Base-by-base conservation (phyloP, 2,888 invertebrate genomes). In the Achlya flavicornis region DNA sequence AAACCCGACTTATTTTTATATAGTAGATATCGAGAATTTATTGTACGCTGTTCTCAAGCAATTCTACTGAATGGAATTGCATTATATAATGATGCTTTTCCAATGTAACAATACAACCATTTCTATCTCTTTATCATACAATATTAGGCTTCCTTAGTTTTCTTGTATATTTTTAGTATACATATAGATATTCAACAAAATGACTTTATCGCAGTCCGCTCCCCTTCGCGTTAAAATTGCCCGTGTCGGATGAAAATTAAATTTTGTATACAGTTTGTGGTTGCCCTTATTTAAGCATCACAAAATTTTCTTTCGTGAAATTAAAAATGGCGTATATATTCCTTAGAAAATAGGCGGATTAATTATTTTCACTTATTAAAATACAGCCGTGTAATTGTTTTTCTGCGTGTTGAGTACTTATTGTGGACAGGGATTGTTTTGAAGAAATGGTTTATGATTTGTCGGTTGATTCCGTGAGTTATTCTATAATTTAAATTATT, bases 281-380 rank as follows among this genome's bases (percentile, higher is more conserved):
- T 73, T 66, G 58, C 64, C 69, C 67, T 71, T 63, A 71, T 75
- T 67, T 64, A 63, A 60, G 64, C 62, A 62, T 61, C 67, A 70
- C 71, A 63, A 63, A 71, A 19, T 53, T 53, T 73, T 73, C 69
- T 62, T 75, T 66, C 64, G 58, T 67, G 57, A 65, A 70, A 73
- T 73, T 64, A 69, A 71, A 74, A 62, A 61, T 61, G 57, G 63
- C 65, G 62, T 38, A 57, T 6, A 58, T 64, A 19, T 67, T 63
- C 57, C n/a, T 41, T 58, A 41, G 57, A 26, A 63, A 65, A 64
- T 71, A 67, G 68, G 46, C 59, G 64, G 64, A 68, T 61, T 61
- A 66, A 68, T 66, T 66, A 63, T 53, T 19, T 53, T 53, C 14
- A 53, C 10, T 53, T 16, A 19, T 19, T 48, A n/a, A 48, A 6